These are phyloP conservation scores for Oncopodura yosiiana DNA, from an alignment of 1,140 invertebrate species.

Conservation along the genomic window DNA sequence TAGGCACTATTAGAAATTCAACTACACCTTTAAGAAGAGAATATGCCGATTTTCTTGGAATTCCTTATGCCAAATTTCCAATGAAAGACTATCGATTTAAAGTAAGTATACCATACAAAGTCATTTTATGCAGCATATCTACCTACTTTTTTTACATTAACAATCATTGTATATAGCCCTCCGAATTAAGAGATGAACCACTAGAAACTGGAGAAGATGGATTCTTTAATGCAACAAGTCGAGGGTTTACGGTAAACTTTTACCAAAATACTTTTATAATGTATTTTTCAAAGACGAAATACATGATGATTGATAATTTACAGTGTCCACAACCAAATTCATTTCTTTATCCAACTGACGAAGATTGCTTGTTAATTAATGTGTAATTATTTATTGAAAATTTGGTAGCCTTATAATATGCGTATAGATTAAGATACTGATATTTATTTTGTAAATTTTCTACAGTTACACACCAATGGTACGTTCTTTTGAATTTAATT, in stretches of 20 bases:
- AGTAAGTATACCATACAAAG: background rate
- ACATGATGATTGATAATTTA: no score
- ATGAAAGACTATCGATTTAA: background rate
- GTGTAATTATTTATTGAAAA: conserved; percentile 5
- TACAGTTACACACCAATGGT: background rate
- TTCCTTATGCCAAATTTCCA: background rate
- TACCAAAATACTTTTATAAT: no score
- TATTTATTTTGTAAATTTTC: background rate
- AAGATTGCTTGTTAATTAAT: conserved; percentile 18
- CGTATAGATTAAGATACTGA: background rate
- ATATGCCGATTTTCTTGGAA: conserved; percentile 1
- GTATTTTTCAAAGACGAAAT: no score
- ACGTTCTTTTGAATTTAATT: background rate
- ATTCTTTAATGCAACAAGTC: background rate
- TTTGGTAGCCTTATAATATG: background rate
- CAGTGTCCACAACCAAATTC: background rate
- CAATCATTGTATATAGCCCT: background rate
- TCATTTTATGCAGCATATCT: background rate
- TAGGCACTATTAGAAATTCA: no score
- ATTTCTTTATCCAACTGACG: background rate
- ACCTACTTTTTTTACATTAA: background rate
- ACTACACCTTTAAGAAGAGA: background rate
- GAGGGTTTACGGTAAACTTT: no score
- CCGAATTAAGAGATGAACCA: background rate
- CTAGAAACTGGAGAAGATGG: background rate